Percentiles rank a stretch among this genome's conserved stretches.
phyloP scores from a whole-genome alignment of 2,113 vertebrate species.

The Pogonocichla stellata region DNA sequence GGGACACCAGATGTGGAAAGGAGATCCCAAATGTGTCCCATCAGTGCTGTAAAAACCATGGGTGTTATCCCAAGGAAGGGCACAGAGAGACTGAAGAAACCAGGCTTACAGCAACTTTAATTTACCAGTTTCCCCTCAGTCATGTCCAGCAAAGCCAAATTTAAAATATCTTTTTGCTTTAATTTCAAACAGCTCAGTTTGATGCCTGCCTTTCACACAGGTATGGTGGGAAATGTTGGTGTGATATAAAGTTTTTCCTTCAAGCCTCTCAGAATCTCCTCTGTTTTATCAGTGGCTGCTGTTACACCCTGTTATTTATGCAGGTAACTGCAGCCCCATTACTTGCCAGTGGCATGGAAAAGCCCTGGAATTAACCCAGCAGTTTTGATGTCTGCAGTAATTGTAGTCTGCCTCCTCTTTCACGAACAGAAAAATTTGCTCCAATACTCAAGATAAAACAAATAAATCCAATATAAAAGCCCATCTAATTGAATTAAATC shows the following conservation, averaged over 20 bases:
- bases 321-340: neutral
- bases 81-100: neutral
- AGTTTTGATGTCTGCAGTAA: neutral
- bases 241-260: neutral
- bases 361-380: neutral
- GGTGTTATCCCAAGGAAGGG: neutral
- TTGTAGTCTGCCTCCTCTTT: neutral
- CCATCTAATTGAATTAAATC: neutral
- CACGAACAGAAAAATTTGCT: neutral
- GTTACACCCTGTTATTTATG: neutral
- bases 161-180: neutral
- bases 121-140: neutral
- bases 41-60: neutral
- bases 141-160: accelerated
- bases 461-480: neutral
- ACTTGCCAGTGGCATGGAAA: neutral
- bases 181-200: accelerated
- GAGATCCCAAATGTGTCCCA: neutral
- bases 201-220: neutral
- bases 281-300: neutral
- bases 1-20: neutral
- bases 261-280: neutral
- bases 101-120: neutral
- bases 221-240: neutral
- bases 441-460: neutral